Evolutionary conservation across 2,797 vertebrate genomes (phyloP), one percentile per base, ranked within the genome.

Genomic region (Gobio occitaniae): DNA sequence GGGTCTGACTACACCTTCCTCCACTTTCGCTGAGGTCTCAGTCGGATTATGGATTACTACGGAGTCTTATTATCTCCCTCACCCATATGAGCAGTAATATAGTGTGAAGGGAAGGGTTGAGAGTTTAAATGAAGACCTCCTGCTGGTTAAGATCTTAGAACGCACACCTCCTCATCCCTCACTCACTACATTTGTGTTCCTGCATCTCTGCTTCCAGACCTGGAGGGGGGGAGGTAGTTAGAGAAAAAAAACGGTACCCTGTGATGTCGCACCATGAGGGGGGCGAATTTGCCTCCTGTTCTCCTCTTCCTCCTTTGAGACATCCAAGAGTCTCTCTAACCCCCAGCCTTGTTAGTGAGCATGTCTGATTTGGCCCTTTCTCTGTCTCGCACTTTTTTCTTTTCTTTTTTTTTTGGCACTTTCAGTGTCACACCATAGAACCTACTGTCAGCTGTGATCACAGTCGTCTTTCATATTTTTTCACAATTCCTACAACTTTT

Each of bases 321-420:
- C 91, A 91, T 91, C 80, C 85, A 90, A 91, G 92, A 94, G 90
- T 90, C 83, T 16, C 89, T 92, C 89, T 87, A 36, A 19, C 80
- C 86, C 86, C 89, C 84, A 88, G 85, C 84, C 88, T 87, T 80
- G 85, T 89, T 90, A 74, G 86, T 65, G 75, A 85, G 80, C 63
- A 25, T 76, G 84, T 84, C 48, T 87, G 82, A 86, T 87, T 86
- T 84, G 78, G 59, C 72, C 52, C 76, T 84, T 78, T 86, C 66
- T 47, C 52, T 77, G 36, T 44, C 66, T 85, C 83, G 86, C 65
- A 56, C 47, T 15, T 66, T 50, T 79, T 16, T 83, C 13, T 25
- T 4, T 3, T 1, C n/a, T 56, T 56, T 56, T 4, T 12, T 52
- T 16, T 13, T 4, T 6, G 6, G 61, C 66, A 78, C 70, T 48